phyloP scores from a whole-genome alignment of 2,113 vertebrate species.

The Grallaria varia region DNA sequence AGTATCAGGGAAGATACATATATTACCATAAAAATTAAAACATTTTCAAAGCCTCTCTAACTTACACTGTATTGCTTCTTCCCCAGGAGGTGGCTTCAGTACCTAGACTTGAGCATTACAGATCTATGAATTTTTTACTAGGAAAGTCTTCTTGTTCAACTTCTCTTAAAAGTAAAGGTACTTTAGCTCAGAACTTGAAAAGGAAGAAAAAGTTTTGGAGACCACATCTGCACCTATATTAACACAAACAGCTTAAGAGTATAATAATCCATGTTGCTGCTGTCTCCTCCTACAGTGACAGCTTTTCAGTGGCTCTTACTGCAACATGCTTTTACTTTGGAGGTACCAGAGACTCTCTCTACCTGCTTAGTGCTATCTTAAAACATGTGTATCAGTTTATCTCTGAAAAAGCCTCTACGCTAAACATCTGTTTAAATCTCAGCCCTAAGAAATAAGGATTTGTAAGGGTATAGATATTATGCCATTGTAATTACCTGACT shows the following conservation, averaged over 20 bases:
- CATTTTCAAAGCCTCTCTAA: not conserved
- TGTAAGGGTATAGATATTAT: not conserved
- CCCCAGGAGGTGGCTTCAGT: not conserved
- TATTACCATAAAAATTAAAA: not conserved
- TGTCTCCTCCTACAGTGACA: not conserved
- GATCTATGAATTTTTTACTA: not conserved
- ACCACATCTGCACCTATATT: not conserved
- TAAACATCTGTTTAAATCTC: not conserved
- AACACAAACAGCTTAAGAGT: not conserved
- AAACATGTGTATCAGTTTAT: not conserved
- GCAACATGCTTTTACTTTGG: not conserved
- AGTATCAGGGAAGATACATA: not conserved
- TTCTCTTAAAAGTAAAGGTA: not conserved
- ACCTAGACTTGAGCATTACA: not conserved
- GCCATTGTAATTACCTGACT: not conserved
- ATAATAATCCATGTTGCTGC: not conserved
- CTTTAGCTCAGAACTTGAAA: not conserved
- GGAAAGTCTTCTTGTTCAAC: not conserved
- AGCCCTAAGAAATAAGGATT: not conserved
- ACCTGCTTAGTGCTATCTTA: not conserved
- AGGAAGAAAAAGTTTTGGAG: not conserved
- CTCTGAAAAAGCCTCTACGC: fast-evolving
- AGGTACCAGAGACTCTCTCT: not conserved
- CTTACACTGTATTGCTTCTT: not conserved
- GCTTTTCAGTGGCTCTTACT: not conserved